Conservation (phyloP, 2,888 invertebrate species). For the Pseudococcus viburni region DNA sequence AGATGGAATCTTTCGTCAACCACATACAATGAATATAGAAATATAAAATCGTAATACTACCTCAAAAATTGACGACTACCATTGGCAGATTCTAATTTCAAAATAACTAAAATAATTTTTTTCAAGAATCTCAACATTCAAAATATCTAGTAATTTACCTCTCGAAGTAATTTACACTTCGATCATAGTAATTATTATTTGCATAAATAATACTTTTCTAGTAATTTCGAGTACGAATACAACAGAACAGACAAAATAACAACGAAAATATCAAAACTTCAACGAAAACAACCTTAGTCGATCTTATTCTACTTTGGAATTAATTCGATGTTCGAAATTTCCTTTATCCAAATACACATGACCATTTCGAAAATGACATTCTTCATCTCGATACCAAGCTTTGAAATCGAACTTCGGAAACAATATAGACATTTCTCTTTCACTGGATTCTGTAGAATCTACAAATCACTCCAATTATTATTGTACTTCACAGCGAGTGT, state of each 20-base stretch:
- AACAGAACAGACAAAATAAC: too few relatives aligned
- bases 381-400: slow-evolving; percentile 78
- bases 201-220: too few relatives aligned
- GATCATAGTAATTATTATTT: too few relatives aligned
- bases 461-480: slow-evolving; percentile 67
- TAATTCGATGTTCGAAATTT: slow-evolving; percentile 74
- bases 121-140: too few relatives aligned
- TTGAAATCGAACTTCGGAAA: slow-evolving; percentile 85
- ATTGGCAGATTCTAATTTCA: too few relatives aligned
- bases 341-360: slow-evolving; percentile 75
- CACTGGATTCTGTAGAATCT: slow-evolving; percentile 84
- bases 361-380: slow-evolving; percentile 73
- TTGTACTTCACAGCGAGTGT: not conserved
- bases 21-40: too few relatives aligned
- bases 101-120: too few relatives aligned
- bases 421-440: slow-evolving; percentile 84
- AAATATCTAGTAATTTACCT: not conserved
- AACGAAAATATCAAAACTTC: not conserved
- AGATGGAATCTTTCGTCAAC: too few relatives aligned
- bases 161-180: not conserved
- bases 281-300: not conserved
- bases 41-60: too few relatives aligned
- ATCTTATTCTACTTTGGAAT: slow-evolving; percentile 58
- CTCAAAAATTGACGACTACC: too few relatives aligned
- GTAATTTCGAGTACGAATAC: too few relatives aligned